Evolutionary conservation across 2,113 vertebrate genomes (phyloP), one percentile per base, ranked within the genome.

Genomic region (Martes martes): DNA sequence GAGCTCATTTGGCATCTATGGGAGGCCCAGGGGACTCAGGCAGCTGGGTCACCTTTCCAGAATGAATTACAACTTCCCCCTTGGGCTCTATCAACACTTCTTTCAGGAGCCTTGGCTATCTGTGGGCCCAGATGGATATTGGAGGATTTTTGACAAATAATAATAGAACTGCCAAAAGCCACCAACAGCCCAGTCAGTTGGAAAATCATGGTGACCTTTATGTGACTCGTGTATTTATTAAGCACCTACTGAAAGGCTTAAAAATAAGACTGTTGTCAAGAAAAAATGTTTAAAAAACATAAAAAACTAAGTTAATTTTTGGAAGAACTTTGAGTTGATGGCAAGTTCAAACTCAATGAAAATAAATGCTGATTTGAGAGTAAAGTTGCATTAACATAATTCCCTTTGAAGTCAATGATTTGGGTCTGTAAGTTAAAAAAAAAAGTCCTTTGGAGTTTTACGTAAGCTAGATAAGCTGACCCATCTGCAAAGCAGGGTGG

Each of bases 1-100:
- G 15, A 95, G 67, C 26, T 91, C 57, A 96, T 97, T 96, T 96
- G 81, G 63, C 85, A 97, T 86, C 45, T 85, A 65, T 28, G 59
- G 45, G 82, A 95, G 33, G 57, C 78, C 84, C 55, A 59, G 9
- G 69, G 45, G 61, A 87, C 61, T 88, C 33, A n/a, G 42, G 50
- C 89, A 94, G 74, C 76, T 96, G 69, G 76, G 76, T 85, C n/a
- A 92, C 63, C 78, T 85, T 93, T 92, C 81, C 76, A 95, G 63
- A 78, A 95, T 95, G 76, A 96, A 95, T 96, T 96, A 65, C 33
- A 96, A 89, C 45, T 63, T 61, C 16, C 33, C 31, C 36, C 39
- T 33, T 52, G 85, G 42, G 91, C 18, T 95, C 52, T 47, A 91
- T 84, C 89, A 91, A 71, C 81, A 93, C 31, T 95, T 94, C 33